A percentile compares a stretch with the other conserved stretches of the same genome.
Evolutionary conservation across 1,140 invertebrate genomes (phyloP).

Genomic region (Alviniconcha marisindica): DNA sequence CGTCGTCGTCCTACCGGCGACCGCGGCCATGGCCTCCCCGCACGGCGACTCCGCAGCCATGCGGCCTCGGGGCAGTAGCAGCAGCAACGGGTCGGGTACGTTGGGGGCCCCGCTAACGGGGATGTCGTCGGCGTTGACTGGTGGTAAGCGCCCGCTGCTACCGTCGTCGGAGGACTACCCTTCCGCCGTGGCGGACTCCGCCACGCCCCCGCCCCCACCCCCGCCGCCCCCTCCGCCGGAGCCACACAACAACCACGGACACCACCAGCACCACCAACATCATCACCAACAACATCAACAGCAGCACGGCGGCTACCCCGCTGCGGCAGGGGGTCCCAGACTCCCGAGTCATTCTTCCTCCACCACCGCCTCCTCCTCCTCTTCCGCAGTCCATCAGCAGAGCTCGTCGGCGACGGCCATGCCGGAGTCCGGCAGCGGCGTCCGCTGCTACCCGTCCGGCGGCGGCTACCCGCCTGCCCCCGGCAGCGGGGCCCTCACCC

Average conservation of each 20-base stretch:
- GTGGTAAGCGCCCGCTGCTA: not conserved
- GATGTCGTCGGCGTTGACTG: no score
- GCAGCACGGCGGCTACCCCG: not conserved
- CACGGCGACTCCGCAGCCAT: no score
- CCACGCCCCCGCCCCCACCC: not conserved
- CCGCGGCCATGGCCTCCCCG: no score
- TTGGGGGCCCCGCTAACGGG: no score
- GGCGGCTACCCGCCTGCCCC: not conserved
- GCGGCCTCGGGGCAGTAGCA: no score
- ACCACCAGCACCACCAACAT: not conserved
- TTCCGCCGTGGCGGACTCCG: not conserved
- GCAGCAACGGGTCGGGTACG: no score
- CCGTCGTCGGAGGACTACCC: not conserved
- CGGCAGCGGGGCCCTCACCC: not conserved
- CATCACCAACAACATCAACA: not conserved
- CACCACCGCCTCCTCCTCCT: no score
- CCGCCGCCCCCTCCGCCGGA: not conserved
- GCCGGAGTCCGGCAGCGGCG: not conserved
- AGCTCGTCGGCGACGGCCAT: no score
- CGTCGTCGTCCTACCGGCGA: no score
- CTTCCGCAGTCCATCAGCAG: no score
- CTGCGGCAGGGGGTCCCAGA: no score
- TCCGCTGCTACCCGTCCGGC: not conserved
- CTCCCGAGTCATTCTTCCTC: not conserved
- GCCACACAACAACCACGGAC: not conserved